Evolutionary conservation across 2,113 vertebrate species (phyloP), one percentile per base, ranked within the genome.

Genomic region (Noctilio leporinus): DNA sequence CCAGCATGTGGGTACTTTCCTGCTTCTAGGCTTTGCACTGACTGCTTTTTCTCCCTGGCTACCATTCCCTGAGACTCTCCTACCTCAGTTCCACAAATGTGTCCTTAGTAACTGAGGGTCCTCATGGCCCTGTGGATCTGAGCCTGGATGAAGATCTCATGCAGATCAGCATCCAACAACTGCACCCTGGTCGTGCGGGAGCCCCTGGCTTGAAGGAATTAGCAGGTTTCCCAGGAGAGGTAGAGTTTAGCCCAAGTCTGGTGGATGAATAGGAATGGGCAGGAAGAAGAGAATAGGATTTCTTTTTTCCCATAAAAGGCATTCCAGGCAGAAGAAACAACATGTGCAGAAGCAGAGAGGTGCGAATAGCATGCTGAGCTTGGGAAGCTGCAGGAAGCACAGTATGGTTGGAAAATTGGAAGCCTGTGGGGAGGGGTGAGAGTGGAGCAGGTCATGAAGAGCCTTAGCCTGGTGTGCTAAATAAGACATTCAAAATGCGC

Each of bases 301-400:
- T 91, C 86, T 93, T 81, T 86, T 93, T 94, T 76, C 93, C 93
- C 78, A 64, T 70, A 94, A 45, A 94, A 96, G 72, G 49, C 86
- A 57, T 88, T 86, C 82, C 86, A 78, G 93, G 86, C 93, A 86
- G 78, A 86, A 70, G 83, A 96, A 91, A 93, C 93, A 89, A 35
- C 93, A 59, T 9, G 77, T 73, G 75, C 86, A 69, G 53, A 95
- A 86, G 95, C 83, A 89, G 86, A 80, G 95, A 93, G 95, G 95
- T 94, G 96, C 89, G 95, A 97, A 95, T 65, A 53, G 89, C 89
- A 82, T 17, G 73, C 28, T 0, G 55, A 91, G 95, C 77, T 65
- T 43, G 86, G 86, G 70, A 91, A 86, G 87, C 94, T 64, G 88
- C 82, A 28, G 90, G 96, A 89, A 96, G 95, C 69, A 51, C 89